Evolutionary conservation across 2,888 invertebrate genomes (phyloP), one percentile per base, ranked within the genome.

Genomic region (Synanthedon tipuliformis): DNA sequence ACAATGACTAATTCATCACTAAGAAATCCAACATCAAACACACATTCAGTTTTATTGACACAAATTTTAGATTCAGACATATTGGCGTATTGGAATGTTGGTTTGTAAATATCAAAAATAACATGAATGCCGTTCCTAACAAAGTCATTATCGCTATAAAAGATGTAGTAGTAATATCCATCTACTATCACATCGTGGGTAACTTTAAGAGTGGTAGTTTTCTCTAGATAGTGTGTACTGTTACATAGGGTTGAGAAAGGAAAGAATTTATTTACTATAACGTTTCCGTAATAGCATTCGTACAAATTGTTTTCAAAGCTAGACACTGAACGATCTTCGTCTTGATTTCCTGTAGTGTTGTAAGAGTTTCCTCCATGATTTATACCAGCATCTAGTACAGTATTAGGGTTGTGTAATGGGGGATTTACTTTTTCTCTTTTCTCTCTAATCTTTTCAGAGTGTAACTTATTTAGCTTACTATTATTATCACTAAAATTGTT

Each of bases 111-210:
- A 80, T 95, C 93, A 72, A 95, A 95, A 57, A 94, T 89, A 5
- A 93, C 94, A 78, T 95, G 93, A 63, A 95, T 93, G 68, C 94
- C 92, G 77, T 95, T 95, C 51, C 88, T 89, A 10, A 93, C 91
- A 62, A 92, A 84, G 73, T 94, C 95, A 79, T 95, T 95, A 72
- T 95, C 94, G 64, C 94, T 95, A 69, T 95, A 95, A 78, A 95
- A 95, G 62, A 95, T 94, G 65, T 95, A 95, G 78, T 95, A 95
- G 73, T 95, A 95, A 78, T 95, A 95, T 7, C 95, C 95, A 70
- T 94, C 93, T 52, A 90, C 87, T 41, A 89, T 83, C 23, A 95
- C 92, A 60, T 93, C 90, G 64, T 95, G 94, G 54, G 89, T 89
- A 1, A 94, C 91, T 72, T 83, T 86, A 8, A 83, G 71, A 59